A percentile compares a stretch with the other conserved stretches of the same genome.
Evolutionary conservation across 1,140 invertebrate genomes (phyloP).

Genomic region (Cataglyphis hispanica): DNA sequence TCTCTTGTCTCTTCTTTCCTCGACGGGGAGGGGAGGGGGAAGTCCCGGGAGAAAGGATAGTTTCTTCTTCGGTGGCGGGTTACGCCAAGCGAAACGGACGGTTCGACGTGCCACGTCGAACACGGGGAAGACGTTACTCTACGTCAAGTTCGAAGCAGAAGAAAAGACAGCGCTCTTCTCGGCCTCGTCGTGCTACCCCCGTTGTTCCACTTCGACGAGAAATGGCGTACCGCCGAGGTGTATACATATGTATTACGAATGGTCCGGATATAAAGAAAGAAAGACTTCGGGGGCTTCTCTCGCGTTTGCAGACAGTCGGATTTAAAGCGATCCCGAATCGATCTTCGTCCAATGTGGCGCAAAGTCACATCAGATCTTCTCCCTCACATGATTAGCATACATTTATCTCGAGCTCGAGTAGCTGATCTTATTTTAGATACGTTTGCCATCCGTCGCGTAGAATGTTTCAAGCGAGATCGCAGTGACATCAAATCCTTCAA

Average conservation of each 20-base stretch:
- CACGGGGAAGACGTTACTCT: conserved; percentile 64
- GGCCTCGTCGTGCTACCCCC: conserved; percentile 23
- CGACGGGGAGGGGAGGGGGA: conserved; percentile 16
- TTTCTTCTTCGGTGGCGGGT: conserved; percentile 58
- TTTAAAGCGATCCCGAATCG: conserved; percentile 27
- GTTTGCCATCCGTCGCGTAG: neutral
- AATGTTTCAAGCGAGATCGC: neutral
- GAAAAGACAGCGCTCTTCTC: conserved; percentile 32
- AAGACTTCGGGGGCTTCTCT: neutral
- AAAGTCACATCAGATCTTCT: neutral
- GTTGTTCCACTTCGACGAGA: conserved; percentile 48
- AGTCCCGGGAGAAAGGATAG: conserved; percentile 44
- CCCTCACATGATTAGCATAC: conserved; percentile 35
- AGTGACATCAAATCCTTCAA: neutral
- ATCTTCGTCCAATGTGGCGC: conserved; percentile 2
- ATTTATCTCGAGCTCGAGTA: conserved; percentile 21
- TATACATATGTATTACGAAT: conserved; percentile 57
- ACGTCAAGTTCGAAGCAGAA: conserved; percentile 49
- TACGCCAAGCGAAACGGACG: conserved; percentile 58
- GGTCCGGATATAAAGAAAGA: conserved; percentile 43
- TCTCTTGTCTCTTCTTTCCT: conserved; percentile 36
- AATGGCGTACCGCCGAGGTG: conserved; percentile 31
- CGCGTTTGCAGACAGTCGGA: conserved; percentile 6
- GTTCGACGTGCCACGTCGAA: conserved; percentile 53
- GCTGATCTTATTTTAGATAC: conserved; percentile 2